phyloP scores from a whole-genome alignment of 2,113 vertebrate species.

The Thunnus maccoyii region DNA sequence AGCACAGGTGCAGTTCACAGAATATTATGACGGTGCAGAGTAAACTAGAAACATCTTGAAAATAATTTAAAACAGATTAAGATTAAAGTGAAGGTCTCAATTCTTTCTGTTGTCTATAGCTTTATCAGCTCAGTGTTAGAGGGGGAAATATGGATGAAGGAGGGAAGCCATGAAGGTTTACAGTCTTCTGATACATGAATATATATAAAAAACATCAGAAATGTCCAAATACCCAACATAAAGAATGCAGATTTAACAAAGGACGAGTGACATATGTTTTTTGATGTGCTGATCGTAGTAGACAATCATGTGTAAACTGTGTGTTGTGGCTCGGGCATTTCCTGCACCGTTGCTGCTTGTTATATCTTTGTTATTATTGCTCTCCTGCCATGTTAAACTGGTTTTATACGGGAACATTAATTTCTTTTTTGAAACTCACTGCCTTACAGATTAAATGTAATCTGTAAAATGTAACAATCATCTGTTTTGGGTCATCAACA shows the following conservation, averaged over 20 bases:
- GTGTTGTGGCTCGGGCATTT: conserved; percentile 10
- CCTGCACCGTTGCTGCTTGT: conserved; percentile 11
- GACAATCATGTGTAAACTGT: conserved; percentile 4
- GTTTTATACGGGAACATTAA: not conserved
- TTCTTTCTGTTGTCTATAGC: not conserved
- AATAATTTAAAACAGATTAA: not conserved
- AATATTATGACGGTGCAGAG: conserved; percentile 10
- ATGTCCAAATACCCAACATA: not conserved
- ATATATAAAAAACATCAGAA: not conserved
- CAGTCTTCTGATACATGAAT: not conserved
- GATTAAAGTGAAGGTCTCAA: not conserved
- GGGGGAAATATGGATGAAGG: not conserved
- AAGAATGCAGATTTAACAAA: not conserved
- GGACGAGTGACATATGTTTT: not conserved
- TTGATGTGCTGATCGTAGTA: conserved; percentile 22
- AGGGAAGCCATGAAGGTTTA: not conserved
- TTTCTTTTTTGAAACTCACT: not conserved
- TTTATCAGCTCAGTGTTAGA: not conserved
- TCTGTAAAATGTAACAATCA: not conserved
- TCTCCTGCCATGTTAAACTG: not conserved
- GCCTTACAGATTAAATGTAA: not conserved
- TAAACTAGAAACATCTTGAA: not conserved
- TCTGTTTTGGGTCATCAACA: not conserved
- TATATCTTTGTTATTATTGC: not conserved
- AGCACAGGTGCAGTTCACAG: not conserved